These are phyloP conservation scores for Platichthys flesus DNA, from an alignment of 2,113 vertebrate genomes.

Conservation along the genomic window DNA sequence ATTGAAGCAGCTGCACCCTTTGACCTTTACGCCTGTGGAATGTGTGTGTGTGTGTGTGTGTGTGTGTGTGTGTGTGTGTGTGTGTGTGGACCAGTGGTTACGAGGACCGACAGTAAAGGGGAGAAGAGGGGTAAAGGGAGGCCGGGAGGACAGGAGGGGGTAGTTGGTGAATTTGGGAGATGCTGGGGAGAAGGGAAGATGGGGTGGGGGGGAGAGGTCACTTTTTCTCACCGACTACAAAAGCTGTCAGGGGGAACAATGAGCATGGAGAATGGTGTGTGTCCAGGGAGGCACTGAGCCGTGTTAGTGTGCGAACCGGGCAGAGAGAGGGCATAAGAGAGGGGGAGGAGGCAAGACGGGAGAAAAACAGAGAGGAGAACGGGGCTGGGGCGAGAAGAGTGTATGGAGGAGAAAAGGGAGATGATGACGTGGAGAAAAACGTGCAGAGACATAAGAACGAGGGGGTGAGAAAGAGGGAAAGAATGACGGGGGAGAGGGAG, in stretches of 20 bases:
- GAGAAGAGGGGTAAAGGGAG: constrained; percentile 43
- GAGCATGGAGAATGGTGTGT: constrained; percentile 81
- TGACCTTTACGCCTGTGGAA: constrained; percentile 84
- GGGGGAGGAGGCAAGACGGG: constrained; percentile 17
- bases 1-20: constrained; percentile 85
- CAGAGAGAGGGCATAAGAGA: constrained; percentile 46
- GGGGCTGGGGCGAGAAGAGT: constrained; percentile 30
- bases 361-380: constrained; percentile 3
- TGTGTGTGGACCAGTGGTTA: constrained; percentile 38
- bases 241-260: constrained; percentile 84
- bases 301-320: constrained; percentile 79
- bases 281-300: constrained; percentile 82
- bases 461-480: constrained; percentile 10
- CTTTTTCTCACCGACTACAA: constrained; percentile 81
- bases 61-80: too few relatives aligned
- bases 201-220: constrained; percentile 64
- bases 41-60: constrained; percentile 64
- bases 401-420: constrained; percentile 4
- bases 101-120: constrained; percentile 37
- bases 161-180: constrained; percentile 52
- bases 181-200: constrained; percentile 24
- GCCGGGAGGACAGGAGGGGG: constrained; percentile 19
- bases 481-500: constrained; percentile 25
- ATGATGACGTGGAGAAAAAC: constrained; percentile 29
- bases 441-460: not conserved